These are phyloP conservation scores for Hucho hucho DNA, from an alignment of 2,113 vertebrate genomes.

Conservation along the genomic window DNA sequence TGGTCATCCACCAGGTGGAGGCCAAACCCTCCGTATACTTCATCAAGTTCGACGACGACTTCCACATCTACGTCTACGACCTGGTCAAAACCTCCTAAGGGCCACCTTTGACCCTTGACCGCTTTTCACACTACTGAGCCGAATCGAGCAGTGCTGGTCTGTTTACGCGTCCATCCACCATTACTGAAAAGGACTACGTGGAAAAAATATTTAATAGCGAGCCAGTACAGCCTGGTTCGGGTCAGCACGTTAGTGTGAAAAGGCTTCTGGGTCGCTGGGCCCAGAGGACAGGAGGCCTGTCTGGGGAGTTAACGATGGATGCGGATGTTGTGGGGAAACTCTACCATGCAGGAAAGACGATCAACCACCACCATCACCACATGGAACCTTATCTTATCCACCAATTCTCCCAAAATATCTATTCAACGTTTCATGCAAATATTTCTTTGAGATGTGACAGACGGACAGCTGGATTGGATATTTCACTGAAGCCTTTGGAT, in stretches of 20 bases:
- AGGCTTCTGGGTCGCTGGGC: background rate
- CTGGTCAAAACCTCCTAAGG: slow-evolving; percentile 93
- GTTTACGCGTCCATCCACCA: too few relatives aligned
- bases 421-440: background rate
- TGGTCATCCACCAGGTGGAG: slow-evolving; percentile 99
- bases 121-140: background rate
- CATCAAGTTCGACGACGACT: slow-evolving; percentile 99
- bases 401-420: background rate
- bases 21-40: slow-evolving; percentile 98
- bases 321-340: background rate
- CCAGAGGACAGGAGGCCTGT: background rate
- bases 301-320: background rate
- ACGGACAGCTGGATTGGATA: background rate
- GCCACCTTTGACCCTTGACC: background rate
- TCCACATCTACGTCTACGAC: slow-evolving; percentile 98
- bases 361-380: background rate
- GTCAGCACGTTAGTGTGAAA: background rate
- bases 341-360: background rate
- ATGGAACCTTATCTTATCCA: background rate
- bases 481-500: slow-evolving; percentile 5
- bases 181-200: too few relatives aligned
- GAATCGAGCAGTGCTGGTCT: background rate
- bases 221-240: background rate
- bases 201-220: too few relatives aligned
- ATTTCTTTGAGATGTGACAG: slow-evolving; percentile 1